A percentile compares a stretch with the other conserved stretches of the same genome.
Conservation (phyloP, 2,888 invertebrate genomes). For the Hyppa rectilinea region DNA sequence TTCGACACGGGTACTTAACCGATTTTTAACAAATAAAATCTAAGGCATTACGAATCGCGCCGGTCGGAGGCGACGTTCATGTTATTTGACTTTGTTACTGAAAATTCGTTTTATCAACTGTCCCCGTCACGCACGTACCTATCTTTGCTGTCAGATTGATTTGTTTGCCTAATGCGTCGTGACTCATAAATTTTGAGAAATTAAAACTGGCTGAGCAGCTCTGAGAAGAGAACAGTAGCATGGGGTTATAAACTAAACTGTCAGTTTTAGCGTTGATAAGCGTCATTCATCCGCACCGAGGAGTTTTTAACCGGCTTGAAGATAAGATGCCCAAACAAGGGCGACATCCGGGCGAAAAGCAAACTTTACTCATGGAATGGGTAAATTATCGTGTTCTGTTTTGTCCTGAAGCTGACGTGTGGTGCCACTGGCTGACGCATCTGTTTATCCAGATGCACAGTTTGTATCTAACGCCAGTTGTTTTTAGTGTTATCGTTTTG, state of each 20-base stretch:
- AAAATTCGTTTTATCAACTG: slow-evolving; percentile 78
- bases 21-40: slow-evolving; percentile 91
- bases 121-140: slow-evolving; percentile 69
- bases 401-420: slow-evolving; percentile 71
- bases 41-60: slow-evolving; percentile 90
- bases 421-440: slow-evolving; percentile 71
- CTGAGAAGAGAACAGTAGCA: slow-evolving; percentile 80
- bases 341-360: slow-evolving; percentile 84
- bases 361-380: slow-evolving; percentile 72
- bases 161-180: slow-evolving; percentile 55
- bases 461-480: slow-evolving; percentile 47
- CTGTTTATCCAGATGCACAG: slow-evolving; percentile 64
- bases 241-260: slow-evolving; percentile 78
- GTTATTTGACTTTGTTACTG: slow-evolving; percentile 82
- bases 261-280: slow-evolving; percentile 81
- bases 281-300: slow-evolving; percentile 77
- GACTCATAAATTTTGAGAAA: slow-evolving; percentile 65
- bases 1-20: slow-evolving; percentile 91
- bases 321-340: slow-evolving; percentile 83
- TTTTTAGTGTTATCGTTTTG: slow-evolving; percentile 26
- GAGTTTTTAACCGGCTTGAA: slow-evolving; percentile 72
- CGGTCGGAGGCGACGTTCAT: slow-evolving; percentile 80
- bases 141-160: slow-evolving; percentile 57
- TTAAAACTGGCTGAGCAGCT: slow-evolving; percentile 63
- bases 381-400: slow-evolving; percentile 67